Conservation (phyloP, 2,113 vertebrate genomes). For the Menidia beryllina region DNA sequence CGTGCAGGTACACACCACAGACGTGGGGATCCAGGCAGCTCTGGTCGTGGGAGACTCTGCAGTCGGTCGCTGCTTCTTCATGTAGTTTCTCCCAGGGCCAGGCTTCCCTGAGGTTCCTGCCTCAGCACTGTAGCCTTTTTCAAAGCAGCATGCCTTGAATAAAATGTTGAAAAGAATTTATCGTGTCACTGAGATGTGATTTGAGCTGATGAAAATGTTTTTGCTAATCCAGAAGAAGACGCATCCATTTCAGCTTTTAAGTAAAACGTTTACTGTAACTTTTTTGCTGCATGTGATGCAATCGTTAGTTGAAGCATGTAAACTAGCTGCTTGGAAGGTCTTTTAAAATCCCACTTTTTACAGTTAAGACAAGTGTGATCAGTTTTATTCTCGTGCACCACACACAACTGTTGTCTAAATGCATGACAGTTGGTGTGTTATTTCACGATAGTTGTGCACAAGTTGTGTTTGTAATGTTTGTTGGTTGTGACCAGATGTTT, state of each 20-base stretch:
- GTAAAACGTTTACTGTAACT: conserved; percentile 8
- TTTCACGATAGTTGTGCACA: not conserved
- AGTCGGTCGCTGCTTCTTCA: conserved; percentile 5
- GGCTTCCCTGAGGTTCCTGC: conserved; percentile 63
- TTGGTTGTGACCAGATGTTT: conserved; percentile 8
- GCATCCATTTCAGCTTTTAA: not conserved
- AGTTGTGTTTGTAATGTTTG: not conserved
- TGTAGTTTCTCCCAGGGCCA: conserved; percentile 58
- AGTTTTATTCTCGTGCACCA: conserved; percentile 22
- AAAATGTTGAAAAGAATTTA: conserved; percentile 22
- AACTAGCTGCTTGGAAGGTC: conserved; percentile 1
- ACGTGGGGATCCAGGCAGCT: conserved; percentile 49
- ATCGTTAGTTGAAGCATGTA: conserved; percentile 46
- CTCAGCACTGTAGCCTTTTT: conserved; percentile 56
- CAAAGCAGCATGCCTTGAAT: conserved; percentile 62
- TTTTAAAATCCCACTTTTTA: conserved; percentile 30
- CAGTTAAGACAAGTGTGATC: conserved; percentile 16
- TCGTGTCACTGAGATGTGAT: conserved; percentile 18
- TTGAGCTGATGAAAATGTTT: not conserved
- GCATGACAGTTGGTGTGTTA: conserved; percentile 56
- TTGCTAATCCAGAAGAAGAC: not conserved
- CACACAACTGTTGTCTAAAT: conserved; percentile 42
- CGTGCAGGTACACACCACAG: conserved; percentile 72
- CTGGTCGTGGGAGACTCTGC: conserved; percentile 61
- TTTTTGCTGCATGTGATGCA: conserved; percentile 54